These are phyloP conservation scores for Calephelis virginiensis DNA, from an alignment of 1,140 invertebrate genomes.

Conservation along the genomic window DNA sequence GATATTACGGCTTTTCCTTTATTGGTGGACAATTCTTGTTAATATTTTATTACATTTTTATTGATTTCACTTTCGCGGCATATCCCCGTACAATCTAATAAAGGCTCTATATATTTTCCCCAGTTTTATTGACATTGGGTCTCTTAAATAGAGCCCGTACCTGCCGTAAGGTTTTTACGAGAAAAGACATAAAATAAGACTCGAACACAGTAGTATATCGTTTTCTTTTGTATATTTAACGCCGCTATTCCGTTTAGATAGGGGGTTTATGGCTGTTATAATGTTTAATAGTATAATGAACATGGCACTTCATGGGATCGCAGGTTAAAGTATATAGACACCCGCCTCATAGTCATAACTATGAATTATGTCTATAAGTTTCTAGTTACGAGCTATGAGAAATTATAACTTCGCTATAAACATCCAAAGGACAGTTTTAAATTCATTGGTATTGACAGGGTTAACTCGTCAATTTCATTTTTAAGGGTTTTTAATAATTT, in stretches of 20 bases:
- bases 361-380: neutral
- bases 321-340: slow-evolving; percentile 4
- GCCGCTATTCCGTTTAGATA: slow-evolving; percentile 36
- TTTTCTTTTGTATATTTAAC: slow-evolving; percentile 58
- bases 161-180: slow-evolving; percentile 51
- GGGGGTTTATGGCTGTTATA: slow-evolving; percentile 25
- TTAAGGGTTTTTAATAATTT: no score
- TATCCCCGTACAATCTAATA: slow-evolving; percentile 40
- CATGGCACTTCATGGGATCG: slow-evolving; percentile 20
- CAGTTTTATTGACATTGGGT: slow-evolving; percentile 34
- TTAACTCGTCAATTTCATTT: no score
- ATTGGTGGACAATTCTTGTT: slow-evolving; percentile 20
- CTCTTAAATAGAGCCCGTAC: slow-evolving; percentile 32
- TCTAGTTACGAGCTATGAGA: no score
- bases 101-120: slow-evolving; percentile 38
- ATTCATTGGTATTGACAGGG: no score
- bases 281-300: slow-evolving; percentile 28
- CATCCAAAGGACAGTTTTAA: no score
- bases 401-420: no score
- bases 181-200: slow-evolving; percentile 41
- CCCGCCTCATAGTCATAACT: neutral
- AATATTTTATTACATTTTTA: slow-evolving; percentile 28
- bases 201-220: slow-evolving; percentile 45
- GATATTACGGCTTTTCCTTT: neutral
- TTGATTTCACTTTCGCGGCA: slow-evolving; percentile 32